phyloP scores from a whole-genome alignment of 1,140 invertebrate genomes.

The Harpegnathos saltator region DNA sequence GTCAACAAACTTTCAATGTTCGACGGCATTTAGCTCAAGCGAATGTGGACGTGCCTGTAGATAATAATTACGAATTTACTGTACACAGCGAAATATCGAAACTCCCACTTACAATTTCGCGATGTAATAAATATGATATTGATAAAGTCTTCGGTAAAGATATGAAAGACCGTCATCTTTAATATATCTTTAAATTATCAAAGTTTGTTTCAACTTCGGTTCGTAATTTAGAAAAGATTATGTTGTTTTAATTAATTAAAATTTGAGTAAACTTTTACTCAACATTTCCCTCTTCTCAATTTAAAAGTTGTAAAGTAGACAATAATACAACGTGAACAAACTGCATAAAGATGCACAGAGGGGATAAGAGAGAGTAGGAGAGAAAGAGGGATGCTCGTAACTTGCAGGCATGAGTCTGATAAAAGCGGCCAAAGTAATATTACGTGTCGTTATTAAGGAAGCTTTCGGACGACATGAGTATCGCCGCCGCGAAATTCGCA shows the following conservation, averaged over 20 bases:
- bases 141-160: background rate
- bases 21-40: slow-evolving; percentile 44
- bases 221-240: too few species aligned
- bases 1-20: slow-evolving; percentile 40
- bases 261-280: too few species aligned
- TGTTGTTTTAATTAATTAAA: too few species aligned
- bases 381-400: slow-evolving; percentile 1
- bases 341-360: background rate
- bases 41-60: slow-evolving; percentile 38
- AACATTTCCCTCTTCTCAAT: too few species aligned
- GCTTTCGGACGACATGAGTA: slow-evolving; percentile 24
- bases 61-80: slow-evolving; percentile 51
- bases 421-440: slow-evolving; percentile 35
- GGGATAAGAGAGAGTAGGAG: background rate
- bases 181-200: too few species aligned
- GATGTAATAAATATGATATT: slow-evolving; percentile 4
- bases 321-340: too few species aligned
- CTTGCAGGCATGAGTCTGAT: slow-evolving; percentile 3
- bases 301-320: too few species aligned
- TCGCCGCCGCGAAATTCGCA: background rate
- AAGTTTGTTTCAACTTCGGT: too few species aligned
- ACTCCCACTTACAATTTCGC: background rate
- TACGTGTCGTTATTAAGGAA: slow-evolving; percentile 6
- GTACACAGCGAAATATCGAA: slow-evolving; percentile 23
- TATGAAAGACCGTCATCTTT: too few species aligned